phyloP scores from a whole-genome alignment of 2,113 vertebrate genomes.

The Pseudolaguvia tuberculata region DNA sequence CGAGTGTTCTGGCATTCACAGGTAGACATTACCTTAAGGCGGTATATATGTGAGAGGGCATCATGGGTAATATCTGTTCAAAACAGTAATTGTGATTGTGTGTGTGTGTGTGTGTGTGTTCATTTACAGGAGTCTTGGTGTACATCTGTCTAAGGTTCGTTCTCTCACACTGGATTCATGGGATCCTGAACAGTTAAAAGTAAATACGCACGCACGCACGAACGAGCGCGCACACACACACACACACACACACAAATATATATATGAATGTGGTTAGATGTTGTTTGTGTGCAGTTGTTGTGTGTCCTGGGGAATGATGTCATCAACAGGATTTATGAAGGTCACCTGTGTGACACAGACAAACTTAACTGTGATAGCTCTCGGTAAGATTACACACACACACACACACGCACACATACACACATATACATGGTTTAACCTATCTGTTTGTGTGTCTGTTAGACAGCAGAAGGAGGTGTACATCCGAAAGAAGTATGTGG shows the following conservation, averaged over 20 bases:
- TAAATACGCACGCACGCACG: conserved; percentile 34
- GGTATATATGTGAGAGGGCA: background rate
- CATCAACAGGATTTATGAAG: conserved; percentile 66
- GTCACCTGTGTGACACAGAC: conserved; percentile 45
- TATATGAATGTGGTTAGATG: background rate
- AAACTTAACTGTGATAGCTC: conserved; percentile 58
- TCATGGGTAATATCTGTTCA: background rate
- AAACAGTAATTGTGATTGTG: background rate
- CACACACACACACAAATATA: background rate
- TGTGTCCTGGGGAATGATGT: conserved; percentile 66
- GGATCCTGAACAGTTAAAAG: conserved; percentile 73
- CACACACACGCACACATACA: conserved; percentile 2
- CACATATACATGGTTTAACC: background rate
- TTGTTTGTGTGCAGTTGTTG: conserved; percentile 57
- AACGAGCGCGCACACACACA: background rate
- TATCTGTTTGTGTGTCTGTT: conserved; percentile 17
- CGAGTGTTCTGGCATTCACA: conserved; percentile 73
- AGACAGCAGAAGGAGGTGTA: conserved; percentile 67
- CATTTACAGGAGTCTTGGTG: conserved; percentile 67
- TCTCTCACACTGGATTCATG: conserved; percentile 75
- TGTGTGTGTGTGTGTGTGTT: background rate
- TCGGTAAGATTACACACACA: conserved; percentile 46
- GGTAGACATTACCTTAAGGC: conserved; percentile 60
- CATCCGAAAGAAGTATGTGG: conserved; percentile 70
- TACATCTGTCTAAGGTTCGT: conserved; percentile 73